A percentile compares a stretch with the other conserved stretches of the same genome.
phyloP scores from a whole-genome alignment of 2,888 invertebrate species.

The Hirtodrosophila histrioides region DNA sequence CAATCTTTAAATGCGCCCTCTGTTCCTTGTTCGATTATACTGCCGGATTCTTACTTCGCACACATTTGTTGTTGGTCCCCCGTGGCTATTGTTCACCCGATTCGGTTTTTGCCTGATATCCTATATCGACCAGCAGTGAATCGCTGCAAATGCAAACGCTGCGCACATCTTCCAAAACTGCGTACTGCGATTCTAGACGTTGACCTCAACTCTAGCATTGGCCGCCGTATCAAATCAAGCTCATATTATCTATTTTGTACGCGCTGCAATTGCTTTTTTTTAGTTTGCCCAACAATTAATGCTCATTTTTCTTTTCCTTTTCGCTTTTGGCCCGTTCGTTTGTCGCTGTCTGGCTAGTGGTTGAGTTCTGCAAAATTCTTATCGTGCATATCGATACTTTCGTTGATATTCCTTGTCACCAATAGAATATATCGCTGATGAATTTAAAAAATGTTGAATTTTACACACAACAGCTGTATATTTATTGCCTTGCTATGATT shows the following conservation, averaged over 20 bases:
- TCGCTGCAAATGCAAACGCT: conserved; percentile 36
- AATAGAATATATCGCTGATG: conserved; percentile 1
- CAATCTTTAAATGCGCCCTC: background rate
- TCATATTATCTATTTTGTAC: conserved; percentile 6
- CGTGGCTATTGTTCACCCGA: conserved; percentile 3
- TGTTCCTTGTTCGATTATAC: background rate
- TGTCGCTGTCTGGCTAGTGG: conserved; percentile 52
- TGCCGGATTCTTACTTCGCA: background rate
- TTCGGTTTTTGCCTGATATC: conserved; percentile 18
- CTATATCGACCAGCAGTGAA: conserved; percentile 60
- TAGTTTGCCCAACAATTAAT: conserved; percentile 29
- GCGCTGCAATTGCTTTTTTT: conserved; percentile 18
- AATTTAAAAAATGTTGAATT: too few relatives aligned
- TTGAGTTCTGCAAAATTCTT: conserved; percentile 13
- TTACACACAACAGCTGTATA: too few relatives aligned
- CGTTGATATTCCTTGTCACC: background rate
- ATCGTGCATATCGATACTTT: conserved; percentile 29
- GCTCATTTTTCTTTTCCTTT: conserved; percentile 37
- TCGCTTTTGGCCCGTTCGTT: conserved; percentile 39
- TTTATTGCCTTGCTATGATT: too few relatives aligned
- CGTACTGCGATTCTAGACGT: conserved; percentile 18
- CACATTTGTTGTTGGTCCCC: background rate
- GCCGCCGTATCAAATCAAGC: conserved; percentile 15
- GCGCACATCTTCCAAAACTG: conserved; percentile 61
- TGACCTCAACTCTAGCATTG: conserved; percentile 34